These are phyloP conservation scores for Agelaius phoeniceus DNA, from an alignment of 2,113 vertebrate species.

Conservation along the genomic window DNA sequence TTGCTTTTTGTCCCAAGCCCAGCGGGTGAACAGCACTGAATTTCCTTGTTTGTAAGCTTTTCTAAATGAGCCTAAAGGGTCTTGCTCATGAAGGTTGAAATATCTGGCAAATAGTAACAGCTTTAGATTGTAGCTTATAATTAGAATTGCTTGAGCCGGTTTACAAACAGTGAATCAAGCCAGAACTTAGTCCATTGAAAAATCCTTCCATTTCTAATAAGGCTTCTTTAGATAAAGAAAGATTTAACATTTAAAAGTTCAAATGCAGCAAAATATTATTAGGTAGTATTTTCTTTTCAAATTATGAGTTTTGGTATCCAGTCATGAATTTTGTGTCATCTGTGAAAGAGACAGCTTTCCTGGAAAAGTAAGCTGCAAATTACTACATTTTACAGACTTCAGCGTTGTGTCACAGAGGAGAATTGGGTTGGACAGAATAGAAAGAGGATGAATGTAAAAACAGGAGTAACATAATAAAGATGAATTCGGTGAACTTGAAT, in stretches of 20 bases:
- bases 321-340: neutral
- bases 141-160: constrained; percentile 28
- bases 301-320: neutral
- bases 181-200: neutral
- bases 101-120: constrained; percentile 40
- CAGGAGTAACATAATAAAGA: neutral
- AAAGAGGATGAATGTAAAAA: neutral
- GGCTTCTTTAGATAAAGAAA: neutral
- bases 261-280: neutral
- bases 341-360: neutral
- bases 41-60: constrained; percentile 54
- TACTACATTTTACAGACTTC: neutral
- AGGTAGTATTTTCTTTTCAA: neutral
- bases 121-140: constrained; percentile 36
- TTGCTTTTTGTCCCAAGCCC: constrained; percentile 26
- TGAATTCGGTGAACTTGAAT: neutral
- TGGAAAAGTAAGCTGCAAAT: neutral
- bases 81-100: constrained; percentile 55
- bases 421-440: neutral
- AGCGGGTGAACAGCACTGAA: constrained; percentile 17
- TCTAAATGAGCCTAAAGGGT: constrained; percentile 64
- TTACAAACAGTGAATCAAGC: neutral
- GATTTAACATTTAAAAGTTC: neutral
- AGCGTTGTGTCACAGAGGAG: neutral
- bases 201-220: neutral